Percentiles rank a stretch among this genome's conserved stretches.
These are phyloP conservation scores for Hemichromis elongatus DNA, from an alignment of 2,113 vertebrate genomes.

Conservation along the genomic window DNA sequence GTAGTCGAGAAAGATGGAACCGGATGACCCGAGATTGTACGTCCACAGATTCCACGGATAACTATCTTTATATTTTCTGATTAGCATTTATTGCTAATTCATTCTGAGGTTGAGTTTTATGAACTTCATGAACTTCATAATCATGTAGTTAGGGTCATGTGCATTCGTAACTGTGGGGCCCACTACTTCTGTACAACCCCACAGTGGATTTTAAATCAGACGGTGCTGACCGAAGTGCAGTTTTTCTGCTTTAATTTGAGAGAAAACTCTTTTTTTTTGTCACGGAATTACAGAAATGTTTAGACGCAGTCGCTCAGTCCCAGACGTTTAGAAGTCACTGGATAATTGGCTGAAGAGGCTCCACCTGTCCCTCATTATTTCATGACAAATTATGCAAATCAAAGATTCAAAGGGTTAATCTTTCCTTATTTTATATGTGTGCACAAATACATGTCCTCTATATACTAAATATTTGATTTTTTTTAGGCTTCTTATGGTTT, in stretches of 20 bases:
- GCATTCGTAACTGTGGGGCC: not conserved
- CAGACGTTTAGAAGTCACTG: not conserved
- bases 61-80: not conserved
- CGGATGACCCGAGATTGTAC: not conserved
- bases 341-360: not conserved
- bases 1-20: not conserved
- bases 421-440: not conserved
- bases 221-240: not conserved
- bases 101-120: not conserved
- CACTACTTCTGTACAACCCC: not conserved
- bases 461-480: not conserved
- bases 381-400: not conserved
- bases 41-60: not conserved
- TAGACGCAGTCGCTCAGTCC: not conserved
- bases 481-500: not conserved
- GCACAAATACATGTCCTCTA: not conserved
- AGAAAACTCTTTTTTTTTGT: no score
- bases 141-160: not conserved
- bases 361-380: no score
- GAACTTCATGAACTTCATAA: not conserved
- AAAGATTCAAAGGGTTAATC: not conserved
- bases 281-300: no score
- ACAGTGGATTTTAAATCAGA: not conserved
- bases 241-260: no score
- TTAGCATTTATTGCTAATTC: not conserved